These are phyloP conservation scores for Otolemur crassicaudatus DNA, from an alignment of 2,797 vertebrate species.

Conservation along the genomic window DNA sequence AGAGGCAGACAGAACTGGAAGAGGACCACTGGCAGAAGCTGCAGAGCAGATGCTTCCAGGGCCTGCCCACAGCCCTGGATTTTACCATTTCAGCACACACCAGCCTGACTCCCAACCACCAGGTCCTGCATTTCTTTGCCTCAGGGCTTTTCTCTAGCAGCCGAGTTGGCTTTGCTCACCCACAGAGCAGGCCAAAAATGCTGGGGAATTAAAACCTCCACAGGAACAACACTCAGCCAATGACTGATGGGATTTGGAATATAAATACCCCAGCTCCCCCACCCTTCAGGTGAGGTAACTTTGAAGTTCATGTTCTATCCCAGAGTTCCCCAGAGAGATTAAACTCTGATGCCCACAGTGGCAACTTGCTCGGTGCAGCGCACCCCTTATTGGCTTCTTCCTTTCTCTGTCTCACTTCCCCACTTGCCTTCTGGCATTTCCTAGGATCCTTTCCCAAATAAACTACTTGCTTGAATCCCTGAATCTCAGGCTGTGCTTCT, in stretches of 20 bases:
- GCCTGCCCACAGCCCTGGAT: background rate
- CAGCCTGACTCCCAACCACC: background rate
- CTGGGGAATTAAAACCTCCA: background rate
- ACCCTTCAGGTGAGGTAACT: background rate
- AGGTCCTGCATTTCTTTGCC: slow-evolving; percentile 34
- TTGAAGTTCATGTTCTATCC: background rate
- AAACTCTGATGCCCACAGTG: background rate
- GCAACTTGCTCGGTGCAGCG: background rate
- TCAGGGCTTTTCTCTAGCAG: slow-evolving; percentile 47
- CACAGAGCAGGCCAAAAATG: background rate
- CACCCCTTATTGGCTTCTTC: background rate
- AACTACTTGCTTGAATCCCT: background rate
- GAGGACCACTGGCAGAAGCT: background rate
- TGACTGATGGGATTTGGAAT: background rate
- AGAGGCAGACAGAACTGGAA: background rate
- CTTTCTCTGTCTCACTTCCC: background rate
- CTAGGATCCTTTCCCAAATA: slow-evolving; percentile 4
- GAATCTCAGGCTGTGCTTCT: slow-evolving; percentile 17
- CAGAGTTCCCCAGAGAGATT: background rate
- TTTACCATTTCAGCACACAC: background rate
- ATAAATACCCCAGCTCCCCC: background rate
- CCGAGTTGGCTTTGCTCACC: slow-evolving; percentile 6
- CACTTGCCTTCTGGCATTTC: background rate
- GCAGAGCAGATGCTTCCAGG: background rate
- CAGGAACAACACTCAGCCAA: background rate